Base-by-base conservation (phyloP, 2,797 vertebrate genomes). In the Lindbergichthys nudifrons region DNA sequence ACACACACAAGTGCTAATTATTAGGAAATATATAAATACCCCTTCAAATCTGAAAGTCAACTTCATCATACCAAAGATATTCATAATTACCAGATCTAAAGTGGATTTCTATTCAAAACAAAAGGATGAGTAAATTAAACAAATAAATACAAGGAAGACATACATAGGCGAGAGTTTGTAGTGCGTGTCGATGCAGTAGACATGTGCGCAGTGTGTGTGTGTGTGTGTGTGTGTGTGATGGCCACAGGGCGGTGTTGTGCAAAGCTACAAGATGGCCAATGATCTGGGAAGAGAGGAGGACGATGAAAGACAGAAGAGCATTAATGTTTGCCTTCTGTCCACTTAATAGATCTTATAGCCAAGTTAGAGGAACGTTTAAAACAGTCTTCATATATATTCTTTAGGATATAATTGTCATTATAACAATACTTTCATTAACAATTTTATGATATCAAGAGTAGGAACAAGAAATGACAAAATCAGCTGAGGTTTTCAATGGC, bases 351-450 rank as follows among this genome's bases (percentile, higher is more conserved):
- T 87, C 84, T 92, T 93, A 89, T 87, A 88, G 80, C 82, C 92
- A 84, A 89, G 86, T 92, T 84, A 92, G 77, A 87, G 81, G 76
- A 89, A 90, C 77, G 72, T 91, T 93, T 92, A 90, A 93, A 95
- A 93, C 90, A 92, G 93, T 94, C 91, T 90, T 86, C 83, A 91
- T 92, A 91, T 88, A 92, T 91, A 92, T 86, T 89, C 83, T 91
- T 83, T 85, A 92, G 87, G 88, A 88, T 92, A 90, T 89, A 90
- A 73, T 84, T 58, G 30, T 79, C 54, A 68, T 83, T 81, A 68
- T 87, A 86, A 83, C 71, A 83, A 88, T 88, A 90, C 16, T 57
- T 79, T 88, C 73, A 68, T 86, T 85, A 89, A 81, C 61, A 82
- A 70, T 68, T 86, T 79, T 76, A 71, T 86, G 79, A 90, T 90